Percentiles rank a stretch among this genome's conserved stretches.
Evolutionary conservation across 1,140 invertebrate genomes (phyloP).

Genomic region (Rhynchophorus ferrugineus): DNA sequence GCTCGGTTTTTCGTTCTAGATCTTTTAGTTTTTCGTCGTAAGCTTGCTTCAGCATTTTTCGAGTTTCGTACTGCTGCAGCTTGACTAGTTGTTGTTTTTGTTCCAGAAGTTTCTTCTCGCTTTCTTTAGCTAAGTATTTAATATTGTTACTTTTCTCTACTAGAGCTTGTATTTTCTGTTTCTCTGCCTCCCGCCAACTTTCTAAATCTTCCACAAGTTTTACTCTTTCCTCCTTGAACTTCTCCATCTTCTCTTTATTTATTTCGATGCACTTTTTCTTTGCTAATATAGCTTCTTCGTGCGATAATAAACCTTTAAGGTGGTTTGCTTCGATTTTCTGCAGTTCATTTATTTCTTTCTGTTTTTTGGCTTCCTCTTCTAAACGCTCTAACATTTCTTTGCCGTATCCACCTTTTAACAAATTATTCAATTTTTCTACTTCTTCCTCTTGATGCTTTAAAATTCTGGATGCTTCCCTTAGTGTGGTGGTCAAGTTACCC

Average conservation of each 20-base stretch:
- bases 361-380: conserved; percentile 40
- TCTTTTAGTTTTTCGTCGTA: conserved; percentile 44
- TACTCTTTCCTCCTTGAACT: conserved; percentile 44
- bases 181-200: conserved; percentile 42
- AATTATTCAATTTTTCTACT: conserved; percentile 44
- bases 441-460: conserved; percentile 45
- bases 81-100: conserved; percentile 43
- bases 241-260: conserved; percentile 45
- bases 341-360: conserved; percentile 43
- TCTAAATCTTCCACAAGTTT: conserved; percentile 44
- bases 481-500: conserved; percentile 43
- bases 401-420: conserved; percentile 42
- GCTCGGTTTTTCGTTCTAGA: conserved; percentile 42
- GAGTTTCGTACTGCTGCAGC: conserved; percentile 42
- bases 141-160: conserved; percentile 44
- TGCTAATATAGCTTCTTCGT: conserved; percentile 49
- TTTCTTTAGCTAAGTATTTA: conserved; percentile 42
- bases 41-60: conserved; percentile 37
- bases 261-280: conserved; percentile 42
- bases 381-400: conserved; percentile 39
- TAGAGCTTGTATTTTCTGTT: conserved; percentile 41
- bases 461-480: conserved; percentile 43
- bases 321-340: conserved; percentile 48
- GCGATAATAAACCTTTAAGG: conserved; percentile 46
- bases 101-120: conserved; percentile 39